Base-by-base conservation (phyloP, 2,797 vertebrate species). In the Crenuchus spilurus region DNA sequence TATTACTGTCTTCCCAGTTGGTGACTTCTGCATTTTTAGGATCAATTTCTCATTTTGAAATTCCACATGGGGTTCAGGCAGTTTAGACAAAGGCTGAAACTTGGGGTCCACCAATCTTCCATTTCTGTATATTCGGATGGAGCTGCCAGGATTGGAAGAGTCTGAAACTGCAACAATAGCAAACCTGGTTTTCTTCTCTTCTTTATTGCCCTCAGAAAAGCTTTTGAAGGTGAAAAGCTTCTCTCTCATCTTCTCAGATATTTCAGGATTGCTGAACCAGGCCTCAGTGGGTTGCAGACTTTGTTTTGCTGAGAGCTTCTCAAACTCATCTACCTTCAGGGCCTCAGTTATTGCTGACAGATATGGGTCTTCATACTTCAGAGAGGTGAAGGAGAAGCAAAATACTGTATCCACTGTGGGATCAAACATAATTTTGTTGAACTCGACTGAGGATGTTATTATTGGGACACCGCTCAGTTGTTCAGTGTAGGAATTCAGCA, bases 331-430 rank as follows among this genome's bases (percentile, higher is more conserved):
- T 3, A 61, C 24, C 0, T 14, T 22, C 1, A 75, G 24, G 3
- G 18, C 72, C 4, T 41, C 1, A 14, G 18, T 13, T 8, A 67
- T 1, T 0, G 30, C 1, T 30, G 33, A 37, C 9, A 83, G 58
- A 60, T 77, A 70, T 1, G 42, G 28, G 8, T 83, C 82, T 44
- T 74, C 20, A 31, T 65, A 60, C 1, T 28, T 68, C 51, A 80
- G 55, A 28, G 81, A 80, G 8, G 78, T 83, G 24, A 83, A 80
- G 61, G 64, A 46, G 42, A 84, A 74, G 13, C 57, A 64, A 5
- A 73, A n/a, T 6, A 77, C 69, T 8, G 16, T 41, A 33, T 75
- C 54, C 26, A 75, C 33, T 1, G 41, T 1, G 9, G 69, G 72
- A 22, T 62, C 1, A 30, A 60, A 20, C 26, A 79, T 48, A 2